Conservation (phyloP, 2,113 vertebrate species). For the Sinocyclocheilus maitianheensis region DNA sequence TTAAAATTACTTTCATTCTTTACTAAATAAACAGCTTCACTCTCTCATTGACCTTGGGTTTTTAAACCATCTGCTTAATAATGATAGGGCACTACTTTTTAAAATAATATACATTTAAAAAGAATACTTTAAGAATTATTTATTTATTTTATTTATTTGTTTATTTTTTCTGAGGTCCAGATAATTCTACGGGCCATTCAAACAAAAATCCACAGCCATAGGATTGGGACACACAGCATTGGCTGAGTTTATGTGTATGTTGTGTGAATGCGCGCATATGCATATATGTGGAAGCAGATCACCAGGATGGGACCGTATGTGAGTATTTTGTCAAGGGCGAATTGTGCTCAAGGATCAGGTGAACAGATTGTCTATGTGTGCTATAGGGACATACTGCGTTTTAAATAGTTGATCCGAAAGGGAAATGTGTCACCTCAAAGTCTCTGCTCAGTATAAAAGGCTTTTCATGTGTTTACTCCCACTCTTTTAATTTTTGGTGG, state of each 20-base stretch:
- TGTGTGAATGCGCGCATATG: slow-evolving; percentile 39
- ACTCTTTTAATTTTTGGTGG: slow-evolving; percentile 14
- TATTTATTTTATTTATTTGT: no score
- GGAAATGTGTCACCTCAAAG: slow-evolving; percentile 31
- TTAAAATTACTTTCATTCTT: no score
- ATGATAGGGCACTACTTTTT: no score
- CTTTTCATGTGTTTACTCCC: slow-evolving; percentile 21
- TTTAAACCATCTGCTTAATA: no score
- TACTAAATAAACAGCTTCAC: no score
- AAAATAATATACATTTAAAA: no score
- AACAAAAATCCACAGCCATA: slow-evolving; percentile 52
- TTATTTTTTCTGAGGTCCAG: no score
- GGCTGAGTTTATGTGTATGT: not conserved
- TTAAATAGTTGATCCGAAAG: slow-evolving; percentile 35
- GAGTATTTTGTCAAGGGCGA: slow-evolving; percentile 50
- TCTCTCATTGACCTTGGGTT: no score
- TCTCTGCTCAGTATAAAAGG: slow-evolving; percentile 16
- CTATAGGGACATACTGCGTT: slow-evolving; percentile 48
- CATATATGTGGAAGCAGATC: slow-evolving; percentile 45
- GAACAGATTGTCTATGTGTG: slow-evolving; percentile 51
- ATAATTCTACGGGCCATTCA: no score
- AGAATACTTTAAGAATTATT: no score
- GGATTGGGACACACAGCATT: slow-evolving; percentile 12
- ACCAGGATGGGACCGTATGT: not conserved
- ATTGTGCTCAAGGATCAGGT: slow-evolving; percentile 52